Conservation (phyloP, 2,797 vertebrate species). For the Pipistrellus pipistrellus region DNA sequence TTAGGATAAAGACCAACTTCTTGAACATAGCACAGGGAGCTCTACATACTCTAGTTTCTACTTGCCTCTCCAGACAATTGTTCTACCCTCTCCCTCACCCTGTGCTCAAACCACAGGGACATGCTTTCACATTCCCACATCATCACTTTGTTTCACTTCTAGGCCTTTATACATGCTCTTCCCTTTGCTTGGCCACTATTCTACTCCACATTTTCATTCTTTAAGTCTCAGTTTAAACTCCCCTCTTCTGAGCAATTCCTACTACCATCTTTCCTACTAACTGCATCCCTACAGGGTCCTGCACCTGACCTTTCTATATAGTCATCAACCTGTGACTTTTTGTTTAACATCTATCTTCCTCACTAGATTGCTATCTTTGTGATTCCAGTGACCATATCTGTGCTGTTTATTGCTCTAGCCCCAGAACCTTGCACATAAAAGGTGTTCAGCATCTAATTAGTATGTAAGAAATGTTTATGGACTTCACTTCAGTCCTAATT, state of each 20-base stretch:
- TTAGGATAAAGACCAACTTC: slow-evolving; percentile 53
- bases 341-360: neutral
- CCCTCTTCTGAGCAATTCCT: neutral
- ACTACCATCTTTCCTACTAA: neutral
- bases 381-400: neutral
- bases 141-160: neutral
- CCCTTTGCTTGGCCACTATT: neutral
- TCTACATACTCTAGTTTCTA: neutral
- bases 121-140: neutral
- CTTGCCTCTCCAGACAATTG: neutral
- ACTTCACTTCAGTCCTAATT: neutral
- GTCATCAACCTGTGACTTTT: neutral
- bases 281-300: neutral
- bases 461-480: neutral
- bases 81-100: neutral
- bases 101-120: neutral
- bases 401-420: neutral
- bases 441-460: neutral
- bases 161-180: neutral
- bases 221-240: neutral
- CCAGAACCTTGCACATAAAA: neutral
- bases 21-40: neutral
- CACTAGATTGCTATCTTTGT: neutral
- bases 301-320: no score
- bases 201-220: neutral